Evolutionary conservation across 1,140 invertebrate genomes (phyloP), one percentile per base, ranked within the genome.

Genomic region (Drosophila insularis): DNA sequence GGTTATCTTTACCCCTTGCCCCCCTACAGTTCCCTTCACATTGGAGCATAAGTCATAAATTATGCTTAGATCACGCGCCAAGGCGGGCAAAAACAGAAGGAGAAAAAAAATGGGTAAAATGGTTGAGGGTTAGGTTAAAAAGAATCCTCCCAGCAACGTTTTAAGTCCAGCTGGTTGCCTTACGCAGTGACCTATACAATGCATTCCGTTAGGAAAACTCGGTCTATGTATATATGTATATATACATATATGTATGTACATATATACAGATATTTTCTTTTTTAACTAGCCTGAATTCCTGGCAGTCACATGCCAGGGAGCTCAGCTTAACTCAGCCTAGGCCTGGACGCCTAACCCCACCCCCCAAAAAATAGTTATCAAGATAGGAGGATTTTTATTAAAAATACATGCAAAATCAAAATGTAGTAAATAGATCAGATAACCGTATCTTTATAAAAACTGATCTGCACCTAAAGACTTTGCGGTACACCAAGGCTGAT

Each of bases 241-340:
- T 72, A 77, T 68, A 72, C 63, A 76, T 7, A n/a, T 64, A 46
- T 19, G 50, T 70, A 54, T 59, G 19, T 23, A 23, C 10, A 31
- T 58, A 7, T 19, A 21, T 55, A 55, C 56, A 50, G 43, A 50
- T 50, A 50, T 67, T 43, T 65, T 31, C 74, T 80, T 80, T 81
- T 70, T 64, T 81, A 81, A 81, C 79, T 81, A 81, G 73, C 74
- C 69, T 50, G 79, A 77, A 81, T 81, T 81, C 79, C 70, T 46
- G 68, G 60, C 72, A 80, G 78, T 69, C 74, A 71, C 74, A 77
- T 76, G 78, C 71, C 71, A 17, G 43, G 19, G 13, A 68, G 23
- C 32, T 50, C 17, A 50, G 43, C 43, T 21, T 8, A 50, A 19
- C 17, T n/a, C 43, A 10, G 1, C 3, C 17, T n/a, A 39, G 10